Evolutionary conservation across 2,888 invertebrate species (phyloP).

Genomic region (Eristalis tenax): DNA sequence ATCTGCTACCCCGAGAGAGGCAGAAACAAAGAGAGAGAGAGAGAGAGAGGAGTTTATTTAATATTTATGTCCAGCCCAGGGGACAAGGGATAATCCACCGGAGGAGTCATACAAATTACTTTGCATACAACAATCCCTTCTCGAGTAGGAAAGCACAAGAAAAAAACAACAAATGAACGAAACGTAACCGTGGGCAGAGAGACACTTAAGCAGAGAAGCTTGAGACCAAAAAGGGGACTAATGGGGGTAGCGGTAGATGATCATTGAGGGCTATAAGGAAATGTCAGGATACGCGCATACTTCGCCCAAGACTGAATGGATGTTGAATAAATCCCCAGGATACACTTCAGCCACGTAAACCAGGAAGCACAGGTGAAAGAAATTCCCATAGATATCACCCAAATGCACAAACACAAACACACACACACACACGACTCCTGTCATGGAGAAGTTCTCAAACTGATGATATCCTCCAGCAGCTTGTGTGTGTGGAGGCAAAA

Average conservation of each 20-base stretch:
- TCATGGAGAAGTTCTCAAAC: not conserved
- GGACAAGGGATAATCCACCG: constrained; percentile 47
- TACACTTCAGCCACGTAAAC: constrained; percentile 7
- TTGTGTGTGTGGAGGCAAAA: not conserved
- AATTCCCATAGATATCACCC: constrained; percentile 34
- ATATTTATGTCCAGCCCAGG: constrained; percentile 62
- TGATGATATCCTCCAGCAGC: constrained; percentile 1
- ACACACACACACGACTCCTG: constrained; percentile 13
- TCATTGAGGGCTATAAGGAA: constrained; percentile 35
- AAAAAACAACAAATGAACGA: not conserved
- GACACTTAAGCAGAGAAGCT: constrained; percentile 29
- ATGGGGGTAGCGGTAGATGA: constrained; percentile 26
- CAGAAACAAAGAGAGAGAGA: not conserved
- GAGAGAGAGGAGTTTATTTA: constrained; percentile 54
- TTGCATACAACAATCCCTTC: constrained; percentile 54
- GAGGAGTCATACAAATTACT: constrained; percentile 57
- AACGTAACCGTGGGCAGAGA: constrained; percentile 16
- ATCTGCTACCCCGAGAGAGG: constrained; percentile 6
- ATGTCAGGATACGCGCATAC: constrained; percentile 42
- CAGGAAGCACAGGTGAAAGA: constrained; percentile 43
- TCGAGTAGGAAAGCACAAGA: too few relatives aligned
- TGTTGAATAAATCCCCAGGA: constrained; percentile 41
- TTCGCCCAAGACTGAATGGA: constrained; percentile 34
- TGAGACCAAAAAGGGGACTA: constrained; percentile 9
- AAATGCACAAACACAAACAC: not conserved